Evolutionary conservation across 2,888 invertebrate genomes (phyloP), one percentile per base, ranked within the genome.

Genomic region (Zaprionus bogoriensis): DNA sequence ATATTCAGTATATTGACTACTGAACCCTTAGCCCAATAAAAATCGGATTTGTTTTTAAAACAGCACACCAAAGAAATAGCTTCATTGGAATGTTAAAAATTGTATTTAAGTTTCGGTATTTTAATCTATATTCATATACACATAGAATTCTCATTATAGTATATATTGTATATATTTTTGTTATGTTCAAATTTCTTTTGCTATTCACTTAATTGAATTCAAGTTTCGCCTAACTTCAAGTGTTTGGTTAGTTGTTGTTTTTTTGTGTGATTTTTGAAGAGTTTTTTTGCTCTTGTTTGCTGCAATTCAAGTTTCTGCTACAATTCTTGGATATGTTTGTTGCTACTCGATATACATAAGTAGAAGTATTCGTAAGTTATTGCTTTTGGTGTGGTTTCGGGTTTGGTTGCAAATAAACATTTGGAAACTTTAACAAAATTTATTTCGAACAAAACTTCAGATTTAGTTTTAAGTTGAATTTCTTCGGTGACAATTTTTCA

Each of bases 1-100:
- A n/a, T n/a, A n/a, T n/a, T n/a, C n/a, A n/a, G n/a, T n/a, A n/a
- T n/a, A n/a, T n/a, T n/a, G n/a, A n/a, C n/a, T n/a, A n/a, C n/a
- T n/a, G n/a, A n/a, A n/a, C n/a, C n/a, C n/a, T n/a, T 7, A 5
- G 3, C 14, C 5, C 20, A 63, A 54, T 41, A 59, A 64, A 72
- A 68, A 5, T 23, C 23, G 6, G 5, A 20, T n/a, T 82, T 53
- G 62, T 86, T 86, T 79, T 80, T 73, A 63, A 87, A 87, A 88
- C 87, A 67, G 66, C 87, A 87, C 88, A 88, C 88, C 84, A 81
- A 87, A 76, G 84, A 87, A 89, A 86, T 83, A 86, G 58, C 79
- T 81, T 83, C 89, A 85, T 83, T 89, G 83, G 89, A 89, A 89
- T 89, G 86, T 80, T 87, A 87, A 89, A 89, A 89, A 89, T 87